Conservation (phyloP, 2,113 vertebrate species). For the Sylvietta virens region DNA sequence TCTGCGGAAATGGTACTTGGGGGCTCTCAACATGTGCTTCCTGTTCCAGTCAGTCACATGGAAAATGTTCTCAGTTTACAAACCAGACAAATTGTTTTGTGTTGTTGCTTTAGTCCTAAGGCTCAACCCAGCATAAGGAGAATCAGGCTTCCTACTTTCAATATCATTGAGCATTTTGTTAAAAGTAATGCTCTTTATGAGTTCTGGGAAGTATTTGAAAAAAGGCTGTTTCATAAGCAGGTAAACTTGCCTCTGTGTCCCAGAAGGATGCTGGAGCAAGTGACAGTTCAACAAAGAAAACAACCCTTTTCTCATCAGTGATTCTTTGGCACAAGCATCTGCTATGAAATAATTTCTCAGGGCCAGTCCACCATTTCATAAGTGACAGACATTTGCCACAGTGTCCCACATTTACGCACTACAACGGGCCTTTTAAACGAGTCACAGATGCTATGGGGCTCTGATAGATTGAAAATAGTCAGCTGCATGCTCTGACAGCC, state of each 20-base stretch:
- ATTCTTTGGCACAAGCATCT: neutral
- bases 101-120: neutral
- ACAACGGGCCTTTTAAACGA: neutral
- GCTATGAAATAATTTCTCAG: neutral
- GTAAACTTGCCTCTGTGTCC: neutral
- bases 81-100: slow-evolving; percentile 33
- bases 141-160: neutral
- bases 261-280: neutral
- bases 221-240: neutral
- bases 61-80: slow-evolving; percentile 48
- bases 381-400: neutral
- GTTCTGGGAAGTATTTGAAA: neutral
- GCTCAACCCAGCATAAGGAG: slow-evolving; percentile 8
- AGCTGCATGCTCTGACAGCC: neutral
- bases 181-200: neutral
- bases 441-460: neutral
- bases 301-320: neutral
- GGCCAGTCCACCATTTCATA: neutral
- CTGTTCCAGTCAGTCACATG: slow-evolving; percentile 57
- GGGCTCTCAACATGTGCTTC: slow-evolving; percentile 49
- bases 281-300: neutral
- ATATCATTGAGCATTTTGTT: slow-evolving; percentile 16
- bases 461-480: slow-evolving; percentile 24
- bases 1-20: slow-evolving; percentile 39
- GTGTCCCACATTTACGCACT: neutral